Evolutionary conservation across 2,888 invertebrate species (phyloP), one percentile per base, ranked within the genome.

Genomic region (Pimpla rufipes): DNA sequence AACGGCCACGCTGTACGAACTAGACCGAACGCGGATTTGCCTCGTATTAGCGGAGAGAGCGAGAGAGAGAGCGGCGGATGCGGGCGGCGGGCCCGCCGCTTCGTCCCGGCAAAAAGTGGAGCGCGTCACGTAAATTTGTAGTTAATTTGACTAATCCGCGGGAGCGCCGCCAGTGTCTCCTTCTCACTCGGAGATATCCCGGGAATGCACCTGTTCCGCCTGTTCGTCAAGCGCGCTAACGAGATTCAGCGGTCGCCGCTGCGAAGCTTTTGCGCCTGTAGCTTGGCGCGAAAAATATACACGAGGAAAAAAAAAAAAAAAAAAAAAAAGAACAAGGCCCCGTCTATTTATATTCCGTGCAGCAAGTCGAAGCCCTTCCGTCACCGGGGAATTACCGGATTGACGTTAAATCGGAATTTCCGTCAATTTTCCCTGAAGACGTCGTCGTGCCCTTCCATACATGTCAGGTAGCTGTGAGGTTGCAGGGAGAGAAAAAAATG

Each of bases 141-240:
- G 76, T 80, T 80, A 83, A 83, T 83, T 83, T 80, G 67, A 77
- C 76, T 80, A 80, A 80, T 83, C 83, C 76, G 76, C 73, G 76
- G 73, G n/a, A n/a, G n/a, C n/a, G n/a, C n/a, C n/a, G n/a, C n/a
- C 77, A 45, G 57, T 50, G 45, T 79, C 29, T 73, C 57, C 62
- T 62, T 23, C 6, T 29, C 62, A 66, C 42, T 50, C 74, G 57
- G 68, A 29, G 52, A 76, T 62, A 37, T 62, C 18, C 62, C 62
- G 62, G 62, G 8, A 40, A 62, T 79, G 79, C 62, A 75, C 59
- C 64, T 40, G 57, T 62, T 62, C 37, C 37, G 55, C 42, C 29
- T 71, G n/a, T 68, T 62, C 47, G 62, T 62, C 37, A 42, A 57
- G 70, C 68, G 35, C 70, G 29, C 37, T 57, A 83, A 83, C 66